phyloP scores from a whole-genome alignment of 2,888 invertebrate genomes.

The Drosophila macrothrix region DNA sequence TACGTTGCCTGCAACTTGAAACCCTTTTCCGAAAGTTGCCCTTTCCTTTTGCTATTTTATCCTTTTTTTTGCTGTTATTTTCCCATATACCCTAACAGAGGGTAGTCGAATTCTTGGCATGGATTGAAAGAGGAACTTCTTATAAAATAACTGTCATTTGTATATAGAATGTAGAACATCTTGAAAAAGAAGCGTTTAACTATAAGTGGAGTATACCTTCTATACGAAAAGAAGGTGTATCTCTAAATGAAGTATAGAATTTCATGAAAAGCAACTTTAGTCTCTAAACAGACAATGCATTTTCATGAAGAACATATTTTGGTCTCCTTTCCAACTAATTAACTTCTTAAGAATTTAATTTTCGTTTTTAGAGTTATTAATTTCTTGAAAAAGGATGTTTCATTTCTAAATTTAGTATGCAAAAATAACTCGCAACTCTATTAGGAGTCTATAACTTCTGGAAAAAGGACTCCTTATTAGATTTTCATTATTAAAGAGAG shows the following conservation, averaged over 20 bases:
- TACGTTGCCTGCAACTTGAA: constrained; percentile 50
- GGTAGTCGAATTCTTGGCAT: not conserved
- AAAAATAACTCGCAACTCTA: not conserved
- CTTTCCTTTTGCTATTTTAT: constrained; percentile 1
- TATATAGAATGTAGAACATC: not conserved
- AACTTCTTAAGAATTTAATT: not conserved
- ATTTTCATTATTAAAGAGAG: not conserved
- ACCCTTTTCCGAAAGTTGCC: constrained; percentile 52
- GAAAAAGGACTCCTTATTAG: not conserved
- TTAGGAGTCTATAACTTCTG: not conserved
- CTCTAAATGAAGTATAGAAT: not conserved
- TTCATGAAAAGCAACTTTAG: not conserved
- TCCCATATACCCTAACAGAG: constrained; percentile 9
- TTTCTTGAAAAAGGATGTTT: not conserved
- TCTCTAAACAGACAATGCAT: not conserved
- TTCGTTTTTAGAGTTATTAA: not conserved
- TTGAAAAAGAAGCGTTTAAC: not conserved
- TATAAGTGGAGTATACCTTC: not conserved
- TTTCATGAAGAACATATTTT: not conserved
- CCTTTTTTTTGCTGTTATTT: not conserved
- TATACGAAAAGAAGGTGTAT: not conserved
- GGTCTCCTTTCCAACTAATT: not conserved
- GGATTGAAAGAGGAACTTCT: not conserved
- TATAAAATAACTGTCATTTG: not conserved
- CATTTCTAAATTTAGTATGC: not conserved